Base-by-base conservation (phyloP, 2,888 invertebrate species). In the Panopea generosa region DNA sequence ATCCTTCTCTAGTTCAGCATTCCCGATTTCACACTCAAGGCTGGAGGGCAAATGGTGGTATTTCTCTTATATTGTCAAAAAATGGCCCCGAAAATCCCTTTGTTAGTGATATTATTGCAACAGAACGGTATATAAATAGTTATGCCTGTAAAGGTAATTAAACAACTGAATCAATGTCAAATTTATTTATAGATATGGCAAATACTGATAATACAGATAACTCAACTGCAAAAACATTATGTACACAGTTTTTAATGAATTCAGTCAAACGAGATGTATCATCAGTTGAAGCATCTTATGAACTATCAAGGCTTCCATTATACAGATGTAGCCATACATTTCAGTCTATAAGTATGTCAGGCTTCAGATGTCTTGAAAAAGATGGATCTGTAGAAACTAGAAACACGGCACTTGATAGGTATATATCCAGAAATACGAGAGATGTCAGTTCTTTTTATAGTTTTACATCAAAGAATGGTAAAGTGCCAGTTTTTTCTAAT, bases 1-100 rank as follows among this genome's bases (percentile, higher is more conserved):
- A 85, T 60, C 84, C 84, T 26, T n/a, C 38, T 11, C 16, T 85
- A 7, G 83, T 84, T 1, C 84, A 85, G 40, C 73, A 86, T 60
- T 84, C 84, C 1, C 45, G 43, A 55, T 71, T 29, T 20, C 83
- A 83, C 40, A 83, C 83, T 11, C 84, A 86, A 59, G 81, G 59
- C 14, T 75, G 82, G 82, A 14, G 81, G 11, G 81, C 76, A 22
- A 82, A 82, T 76, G 76, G 81, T 0, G 82, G 85, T 55, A 71
- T 85, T n/a, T 77, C 75, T 0, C 20, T 85, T 0, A 79, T 84
- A 26, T 24, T 83, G 11, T 80, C 82, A 33, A 74, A 80, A 71
- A 81, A 73, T 61, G 9, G 53, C 14, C 72, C n/a, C 79, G 27
- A 60, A 27, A 84, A 75, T 71, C 80, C 78, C 16, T 78, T 77